Base-by-base conservation (phyloP, 2,113 vertebrate genomes). In the Columba janthina region DNA sequence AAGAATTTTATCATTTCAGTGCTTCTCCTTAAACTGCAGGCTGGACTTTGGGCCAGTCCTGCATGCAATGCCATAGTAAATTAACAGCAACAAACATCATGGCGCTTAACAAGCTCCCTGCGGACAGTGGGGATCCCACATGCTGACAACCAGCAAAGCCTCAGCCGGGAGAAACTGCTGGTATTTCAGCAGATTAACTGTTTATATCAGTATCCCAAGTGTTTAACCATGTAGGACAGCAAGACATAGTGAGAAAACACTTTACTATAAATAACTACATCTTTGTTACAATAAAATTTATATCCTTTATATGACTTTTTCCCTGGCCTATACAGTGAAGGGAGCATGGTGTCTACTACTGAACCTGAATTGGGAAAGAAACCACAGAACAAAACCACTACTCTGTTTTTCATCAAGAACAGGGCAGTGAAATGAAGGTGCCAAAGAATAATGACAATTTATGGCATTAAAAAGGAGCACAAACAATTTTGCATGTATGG, bases 81-180 rank as follows among this genome's bases (percentile, higher is more conserved):
- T 91, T 93, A 94, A 70, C 78, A 90, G 60, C 66, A 85, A 54
- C 87, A 85, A 85, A 70, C 78, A 80, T 51, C 89, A 82, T 3
- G 38, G 74, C 66, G 77, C 74, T 89, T 91, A 91, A 88, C 12
- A 7, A 95, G 95, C 89, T 95, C 85, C 89, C 91, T 54, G 67
- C 0, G 34, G 93, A 62, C 19, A 58, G 15, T 2, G 29, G 66
- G 48, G 44, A 42, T 88, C 50, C 64, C 53, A 56, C 73, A 86
- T 85, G 87, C 74, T 76, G 89, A 81, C 77, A 76, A 10, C 4
- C 2, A 58, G 71, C 86, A 46, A n/a, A 12, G 31, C 69, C 56
- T 72, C 71, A 21, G 44, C 82, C n/a, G 16, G 22, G 1, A 73
- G n/a, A 29, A 75, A 50, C 70, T 21, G 29, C 80, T 69, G 46